Percentiles rank a stretch among this genome's conserved stretches.
These are phyloP conservation scores for Drosophila testacea DNA, from an alignment of 2,888 invertebrate genomes.

Conservation along the genomic window DNA sequence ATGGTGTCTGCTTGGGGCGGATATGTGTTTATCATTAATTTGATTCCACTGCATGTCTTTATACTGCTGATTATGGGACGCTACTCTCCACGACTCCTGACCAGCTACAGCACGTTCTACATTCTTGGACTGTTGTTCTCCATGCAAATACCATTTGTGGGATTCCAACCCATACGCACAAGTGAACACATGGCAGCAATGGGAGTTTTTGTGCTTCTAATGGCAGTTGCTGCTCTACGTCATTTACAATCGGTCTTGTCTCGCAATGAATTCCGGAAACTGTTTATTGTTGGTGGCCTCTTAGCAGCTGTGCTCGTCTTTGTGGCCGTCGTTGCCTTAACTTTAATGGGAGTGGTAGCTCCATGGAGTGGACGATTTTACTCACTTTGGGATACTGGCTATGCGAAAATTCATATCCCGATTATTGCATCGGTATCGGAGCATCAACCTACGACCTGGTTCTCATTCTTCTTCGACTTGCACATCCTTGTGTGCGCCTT, in stretches of 20 bases:
- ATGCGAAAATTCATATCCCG: slow-evolving; percentile 99
- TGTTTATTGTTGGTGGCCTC: slow-evolving; percentile 92
- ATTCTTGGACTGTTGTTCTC: slow-evolving; percentile 97
- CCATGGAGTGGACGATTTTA: slow-evolving; percentile 95
- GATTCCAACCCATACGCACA: slow-evolving; percentile 99
- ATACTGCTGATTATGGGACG: slow-evolving; percentile 97
- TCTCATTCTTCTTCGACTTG: slow-evolving; percentile 99
- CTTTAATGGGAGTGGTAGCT: slow-evolving; percentile 97
- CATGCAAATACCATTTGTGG: slow-evolving; percentile 98
- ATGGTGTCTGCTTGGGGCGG: slow-evolving; percentile 99
- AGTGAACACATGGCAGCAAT: slow-evolving; percentile 99
- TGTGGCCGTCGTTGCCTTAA: slow-evolving; percentile 93
- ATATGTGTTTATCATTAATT: slow-evolving; percentile 99
- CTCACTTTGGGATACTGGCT: slow-evolving; percentile 99
- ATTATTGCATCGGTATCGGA: slow-evolving; percentile 99
- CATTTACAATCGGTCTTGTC: slow-evolving; percentile 95
- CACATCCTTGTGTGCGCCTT: slow-evolving; percentile 98
- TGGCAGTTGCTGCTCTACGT: slow-evolving; percentile 94
- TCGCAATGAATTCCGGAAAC: slow-evolving; percentile 94
- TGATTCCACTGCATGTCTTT: slow-evolving; percentile 99
- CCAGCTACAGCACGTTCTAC: slow-evolving; percentile 98
- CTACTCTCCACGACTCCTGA: slow-evolving; percentile 95
- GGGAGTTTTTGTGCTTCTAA: slow-evolving; percentile 97
- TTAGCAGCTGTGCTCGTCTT: slow-evolving; percentile 93
- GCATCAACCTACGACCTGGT: slow-evolving; percentile 99